These are phyloP conservation scores for Apteryx mantelli DNA, from an alignment of 2,113 vertebrate genomes.

Conservation along the genomic window DNA sequence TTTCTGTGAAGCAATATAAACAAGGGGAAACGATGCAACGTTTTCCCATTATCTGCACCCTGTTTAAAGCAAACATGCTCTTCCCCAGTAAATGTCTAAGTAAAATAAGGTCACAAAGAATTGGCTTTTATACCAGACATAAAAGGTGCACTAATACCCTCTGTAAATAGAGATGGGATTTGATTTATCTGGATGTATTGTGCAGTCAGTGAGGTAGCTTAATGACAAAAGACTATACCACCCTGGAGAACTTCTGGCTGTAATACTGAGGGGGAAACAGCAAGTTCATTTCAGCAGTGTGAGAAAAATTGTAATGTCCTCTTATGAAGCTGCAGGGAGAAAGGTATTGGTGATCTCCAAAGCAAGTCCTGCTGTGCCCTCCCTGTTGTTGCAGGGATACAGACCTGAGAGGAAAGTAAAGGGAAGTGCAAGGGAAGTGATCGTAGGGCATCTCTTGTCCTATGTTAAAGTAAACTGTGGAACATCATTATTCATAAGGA, in stretches of 20 bases:
- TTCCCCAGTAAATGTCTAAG: neutral
- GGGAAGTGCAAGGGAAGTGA: neutral
- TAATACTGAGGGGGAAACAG: neutral
- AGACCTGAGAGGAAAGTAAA: neutral
- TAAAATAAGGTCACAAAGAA: neutral
- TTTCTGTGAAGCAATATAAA: neutral
- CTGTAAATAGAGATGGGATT: neutral
- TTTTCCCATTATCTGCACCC: neutral
- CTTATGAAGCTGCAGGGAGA: neutral
- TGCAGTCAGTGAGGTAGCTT: neutral
- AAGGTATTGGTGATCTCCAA: neutral
- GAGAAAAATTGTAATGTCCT: neutral
- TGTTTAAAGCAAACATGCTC: neutral
- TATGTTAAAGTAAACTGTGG: neutral
- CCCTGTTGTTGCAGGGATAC: neutral
- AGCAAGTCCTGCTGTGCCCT: neutral
- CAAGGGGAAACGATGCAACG: neutral
- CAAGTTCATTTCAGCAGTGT: neutral
- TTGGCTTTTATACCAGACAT: neutral
- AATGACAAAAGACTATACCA: neutral
- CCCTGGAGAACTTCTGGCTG: neutral
- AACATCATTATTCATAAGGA: neutral
- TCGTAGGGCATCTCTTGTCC: neutral
- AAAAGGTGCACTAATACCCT: neutral
- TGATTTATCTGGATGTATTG: neutral